Evolutionary conservation across 2,113 vertebrate species (phyloP).

Genomic region (Garra rufa): DNA sequence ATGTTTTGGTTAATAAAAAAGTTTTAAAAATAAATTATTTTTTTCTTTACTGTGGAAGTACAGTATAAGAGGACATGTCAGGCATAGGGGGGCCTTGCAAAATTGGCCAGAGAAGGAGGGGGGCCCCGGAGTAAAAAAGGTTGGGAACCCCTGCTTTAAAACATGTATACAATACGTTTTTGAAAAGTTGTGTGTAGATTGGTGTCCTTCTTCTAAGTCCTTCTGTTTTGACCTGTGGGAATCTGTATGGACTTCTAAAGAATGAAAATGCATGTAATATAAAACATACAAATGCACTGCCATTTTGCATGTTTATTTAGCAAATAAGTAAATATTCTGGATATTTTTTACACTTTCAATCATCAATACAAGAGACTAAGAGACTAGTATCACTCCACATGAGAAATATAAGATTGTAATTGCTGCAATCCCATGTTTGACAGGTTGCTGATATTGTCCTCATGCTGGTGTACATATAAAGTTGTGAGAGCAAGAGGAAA

Average conservation of each 20-base stretch:
- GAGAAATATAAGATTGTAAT: not conserved
- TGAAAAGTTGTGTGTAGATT: no score
- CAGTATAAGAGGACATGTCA: no score
- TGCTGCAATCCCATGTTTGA: not conserved
- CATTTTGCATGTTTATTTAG: not conserved
- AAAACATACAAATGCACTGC: not conserved
- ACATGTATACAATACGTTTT: no score
- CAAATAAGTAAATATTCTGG: not conserved
- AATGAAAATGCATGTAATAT: not conserved
- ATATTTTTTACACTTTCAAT: not conserved
- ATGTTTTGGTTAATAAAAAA: no score
- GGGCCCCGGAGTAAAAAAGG: no score
- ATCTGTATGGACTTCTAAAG: not conserved
- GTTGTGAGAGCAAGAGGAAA: no score
- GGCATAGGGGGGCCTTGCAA: no score
- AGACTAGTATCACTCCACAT: not conserved
- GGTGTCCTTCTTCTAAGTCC: not conserved
- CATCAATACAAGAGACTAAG: not conserved
- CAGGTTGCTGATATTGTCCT: not conserved
- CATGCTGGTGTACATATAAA: not conserved
- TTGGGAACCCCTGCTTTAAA: no score
- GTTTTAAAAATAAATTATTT: no score
- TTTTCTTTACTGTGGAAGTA: no score
- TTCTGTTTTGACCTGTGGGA: not conserved
- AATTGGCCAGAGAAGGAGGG: no score